Percentiles rank a stretch among this genome's conserved stretches.
Conservation (phyloP, 2,113 vertebrate species). For the Phaethon lepturus region DNA sequence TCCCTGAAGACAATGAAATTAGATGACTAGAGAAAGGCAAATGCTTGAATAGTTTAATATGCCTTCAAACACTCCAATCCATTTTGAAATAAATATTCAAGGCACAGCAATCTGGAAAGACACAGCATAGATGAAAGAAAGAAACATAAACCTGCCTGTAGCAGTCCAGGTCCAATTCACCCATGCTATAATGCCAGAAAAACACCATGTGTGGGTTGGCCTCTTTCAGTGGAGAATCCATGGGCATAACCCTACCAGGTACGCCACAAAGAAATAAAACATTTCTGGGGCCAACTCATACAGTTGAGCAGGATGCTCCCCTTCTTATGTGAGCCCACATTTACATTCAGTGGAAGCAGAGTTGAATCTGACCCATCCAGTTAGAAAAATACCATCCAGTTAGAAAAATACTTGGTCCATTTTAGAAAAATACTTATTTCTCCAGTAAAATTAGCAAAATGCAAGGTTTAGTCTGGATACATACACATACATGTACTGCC, state of each 20-base stretch:
- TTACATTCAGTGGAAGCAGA: background rate
- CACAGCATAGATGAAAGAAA: background rate
- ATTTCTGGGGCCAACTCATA: background rate
- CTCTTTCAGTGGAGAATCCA: background rate
- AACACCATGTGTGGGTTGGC: fast-evolving
- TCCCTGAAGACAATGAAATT: background rate
- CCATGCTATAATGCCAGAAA: background rate
- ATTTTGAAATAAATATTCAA: background rate
- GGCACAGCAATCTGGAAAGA: background rate
- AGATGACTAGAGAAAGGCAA: background rate
- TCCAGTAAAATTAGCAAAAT: background rate
- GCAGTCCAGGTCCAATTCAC: background rate
- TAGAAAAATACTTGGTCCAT: background rate
- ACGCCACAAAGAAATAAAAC: background rate
- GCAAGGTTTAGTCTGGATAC: background rate
- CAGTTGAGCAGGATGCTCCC: background rate
- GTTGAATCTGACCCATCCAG: background rate
- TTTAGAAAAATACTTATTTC: background rate
- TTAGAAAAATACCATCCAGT: background rate
- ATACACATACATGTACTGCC: background rate
- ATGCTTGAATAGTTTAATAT: background rate
- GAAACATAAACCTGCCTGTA: background rate
- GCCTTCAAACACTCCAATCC: background rate
- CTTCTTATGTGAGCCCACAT: fast-evolving
- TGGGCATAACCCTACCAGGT: background rate